Conservation (phyloP, 1,140 invertebrate genomes). For the Portunus trituberculatus region DNA sequence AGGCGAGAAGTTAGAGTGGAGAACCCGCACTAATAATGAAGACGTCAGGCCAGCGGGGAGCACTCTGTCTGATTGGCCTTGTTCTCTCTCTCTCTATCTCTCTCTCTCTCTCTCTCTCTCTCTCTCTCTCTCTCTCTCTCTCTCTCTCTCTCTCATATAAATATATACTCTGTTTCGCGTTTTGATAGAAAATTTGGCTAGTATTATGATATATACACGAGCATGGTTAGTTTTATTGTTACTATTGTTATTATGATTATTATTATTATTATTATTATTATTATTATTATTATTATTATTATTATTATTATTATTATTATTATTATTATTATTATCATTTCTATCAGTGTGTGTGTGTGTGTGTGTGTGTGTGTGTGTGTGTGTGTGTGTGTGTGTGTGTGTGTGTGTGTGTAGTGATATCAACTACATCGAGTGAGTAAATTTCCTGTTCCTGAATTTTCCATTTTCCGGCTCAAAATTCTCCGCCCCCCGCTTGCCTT, state of each 20-base stretch:
- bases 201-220: not conserved
- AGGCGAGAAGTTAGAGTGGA: slow-evolving; percentile 18
- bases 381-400: not conserved
- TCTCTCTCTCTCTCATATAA: not conserved
- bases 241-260: too few species aligned
- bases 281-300: too few species aligned
- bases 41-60: slow-evolving; percentile 7
- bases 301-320: too few species aligned
- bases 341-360: too few species aligned
- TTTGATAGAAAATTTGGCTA: not conserved
- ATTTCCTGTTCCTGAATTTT: not conserved
- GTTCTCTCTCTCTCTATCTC: not conserved
- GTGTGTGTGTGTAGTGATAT: not conserved
- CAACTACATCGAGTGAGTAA: not conserved
- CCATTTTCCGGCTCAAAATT: slow-evolving; percentile 12
- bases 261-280: too few species aligned
- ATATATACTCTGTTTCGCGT: not conserved
- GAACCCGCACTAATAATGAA: slow-evolving; percentile 21
- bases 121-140: slow-evolving; percentile 20
- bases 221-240: not conserved
- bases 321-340: too few species aligned
- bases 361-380: too few species aligned
- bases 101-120: slow-evolving; percentile 15
- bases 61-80: not conserved
- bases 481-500: not conserved